Evolutionary conservation across 2,888 invertebrate genomes (phyloP).

Genomic region (Artemia sp.): DNA sequence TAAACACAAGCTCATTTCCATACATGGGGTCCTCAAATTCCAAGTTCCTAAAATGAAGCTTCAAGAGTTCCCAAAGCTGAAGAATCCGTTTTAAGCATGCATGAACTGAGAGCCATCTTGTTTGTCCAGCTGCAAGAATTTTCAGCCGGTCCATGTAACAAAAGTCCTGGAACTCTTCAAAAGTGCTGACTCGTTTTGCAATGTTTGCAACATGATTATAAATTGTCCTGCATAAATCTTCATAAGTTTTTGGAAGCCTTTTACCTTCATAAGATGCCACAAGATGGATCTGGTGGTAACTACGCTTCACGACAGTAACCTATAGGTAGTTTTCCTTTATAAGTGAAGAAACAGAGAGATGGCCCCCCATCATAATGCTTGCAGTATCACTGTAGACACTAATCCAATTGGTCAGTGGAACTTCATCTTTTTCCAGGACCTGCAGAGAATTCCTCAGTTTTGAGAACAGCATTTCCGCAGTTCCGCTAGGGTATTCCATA

Average conservation of each 20-base stretch:
- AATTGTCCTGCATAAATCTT: slow-evolving; percentile 12
- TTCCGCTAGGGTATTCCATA: slow-evolving; percentile 10
- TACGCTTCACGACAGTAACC: too few relatives aligned
- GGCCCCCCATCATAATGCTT: too few relatives aligned
- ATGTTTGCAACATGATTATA: slow-evolving; percentile 9
- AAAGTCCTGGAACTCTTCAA: slow-evolving; percentile 17
- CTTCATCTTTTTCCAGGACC: too few relatives aligned
- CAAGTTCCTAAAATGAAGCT: not conserved
- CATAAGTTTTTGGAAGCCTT: slow-evolving; percentile 11
- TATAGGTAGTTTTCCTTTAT: too few relatives aligned
- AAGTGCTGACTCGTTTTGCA: not conserved
- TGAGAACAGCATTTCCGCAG: slow-evolving; percentile 9
- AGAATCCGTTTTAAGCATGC: not conserved
- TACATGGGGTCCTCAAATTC: not conserved
- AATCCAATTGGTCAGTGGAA: too few relatives aligned
- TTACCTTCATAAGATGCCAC: not conserved
- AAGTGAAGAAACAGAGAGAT: too few relatives aligned
- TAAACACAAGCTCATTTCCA: too few relatives aligned
- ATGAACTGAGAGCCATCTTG: not conserved
- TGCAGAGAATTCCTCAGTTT: not conserved
- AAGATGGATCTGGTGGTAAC: too few relatives aligned
- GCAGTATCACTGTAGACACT: too few relatives aligned
- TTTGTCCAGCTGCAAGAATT: too few relatives aligned
- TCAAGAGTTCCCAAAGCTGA: not conserved
- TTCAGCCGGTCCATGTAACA: not conserved